Conservation (phyloP, 2,888 invertebrate species). For the Euphydryas editha region DNA sequence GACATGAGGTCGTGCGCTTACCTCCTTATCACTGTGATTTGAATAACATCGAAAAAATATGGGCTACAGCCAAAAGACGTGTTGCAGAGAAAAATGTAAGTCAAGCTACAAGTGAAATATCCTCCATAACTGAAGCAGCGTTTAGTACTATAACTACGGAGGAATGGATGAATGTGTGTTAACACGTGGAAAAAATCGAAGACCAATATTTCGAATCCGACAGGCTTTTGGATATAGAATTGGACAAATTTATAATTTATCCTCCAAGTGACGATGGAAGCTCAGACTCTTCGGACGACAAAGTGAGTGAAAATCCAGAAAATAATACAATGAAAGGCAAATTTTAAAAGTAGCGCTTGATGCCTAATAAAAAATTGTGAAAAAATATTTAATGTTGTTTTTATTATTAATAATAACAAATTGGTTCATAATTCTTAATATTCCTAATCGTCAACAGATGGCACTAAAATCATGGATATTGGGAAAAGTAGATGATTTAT, state of each 20-base stretch:
- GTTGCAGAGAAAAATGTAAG: no score
- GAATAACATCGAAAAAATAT: conserved; percentile 1
- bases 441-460: no score
- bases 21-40: background rate
- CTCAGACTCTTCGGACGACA: background rate
- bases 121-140: conserved; percentile 4
- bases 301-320: background rate
- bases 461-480: no score
- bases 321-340: background rate
- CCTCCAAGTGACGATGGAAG: background rate
- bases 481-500: no score
- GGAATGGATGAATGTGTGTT: conserved; percentile 11
- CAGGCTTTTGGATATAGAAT: conserved; percentile 15
- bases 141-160: conserved; percentile 7
- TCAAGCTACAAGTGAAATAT: background rate
- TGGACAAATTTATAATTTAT: conserved; percentile 13
- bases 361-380: background rate
- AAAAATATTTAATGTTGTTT: no score
- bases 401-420: no score
- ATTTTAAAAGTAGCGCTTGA: background rate
- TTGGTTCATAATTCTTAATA: no score
- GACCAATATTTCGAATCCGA: conserved; percentile 12
- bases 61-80: background rate
- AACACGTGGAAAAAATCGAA: conserved; percentile 14
- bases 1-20: conserved; percentile 5